Conservation (phyloP, 2,113 vertebrate genomes). For the Eptesicus fuscus region DNA sequence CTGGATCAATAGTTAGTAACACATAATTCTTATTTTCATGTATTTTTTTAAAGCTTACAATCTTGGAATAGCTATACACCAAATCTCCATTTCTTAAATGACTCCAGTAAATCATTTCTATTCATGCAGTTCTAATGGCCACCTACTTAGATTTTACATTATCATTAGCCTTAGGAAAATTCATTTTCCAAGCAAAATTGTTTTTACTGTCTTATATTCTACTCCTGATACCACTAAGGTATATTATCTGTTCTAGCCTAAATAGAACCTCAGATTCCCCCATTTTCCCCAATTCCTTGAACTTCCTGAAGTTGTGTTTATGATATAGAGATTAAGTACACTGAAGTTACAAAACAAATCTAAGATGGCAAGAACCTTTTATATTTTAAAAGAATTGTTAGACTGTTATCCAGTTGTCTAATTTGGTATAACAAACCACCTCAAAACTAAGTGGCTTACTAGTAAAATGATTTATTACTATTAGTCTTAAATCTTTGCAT, state of each 20-base stretch:
- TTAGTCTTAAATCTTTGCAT: background rate
- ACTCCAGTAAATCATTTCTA: constrained; percentile 51
- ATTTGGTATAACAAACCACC: background rate
- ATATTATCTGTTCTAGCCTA: background rate
- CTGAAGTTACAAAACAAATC: background rate
- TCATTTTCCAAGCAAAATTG: background rate
- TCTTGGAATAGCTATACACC: constrained; percentile 52
- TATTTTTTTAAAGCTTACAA: constrained; percentile 22
- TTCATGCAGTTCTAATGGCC: background rate
- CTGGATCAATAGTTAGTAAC: constrained; percentile 1
- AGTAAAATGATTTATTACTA: background rate
- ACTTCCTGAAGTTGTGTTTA: background rate
- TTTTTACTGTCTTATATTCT: background rate
- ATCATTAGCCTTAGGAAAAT: background rate
- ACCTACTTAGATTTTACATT: background rate
- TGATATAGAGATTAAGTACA: background rate
- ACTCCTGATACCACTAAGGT: background rate
- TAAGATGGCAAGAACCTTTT: background rate
- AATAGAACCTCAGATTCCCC: background rate
- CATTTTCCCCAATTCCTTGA: background rate
- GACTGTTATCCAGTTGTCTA: background rate
- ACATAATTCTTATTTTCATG: constrained; percentile 55
- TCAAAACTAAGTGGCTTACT: background rate
- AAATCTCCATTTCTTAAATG: constrained; percentile 62
- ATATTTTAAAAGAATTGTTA: background rate